Conservation (phyloP, 2,888 invertebrate species). For the Carcina quercana region DNA sequence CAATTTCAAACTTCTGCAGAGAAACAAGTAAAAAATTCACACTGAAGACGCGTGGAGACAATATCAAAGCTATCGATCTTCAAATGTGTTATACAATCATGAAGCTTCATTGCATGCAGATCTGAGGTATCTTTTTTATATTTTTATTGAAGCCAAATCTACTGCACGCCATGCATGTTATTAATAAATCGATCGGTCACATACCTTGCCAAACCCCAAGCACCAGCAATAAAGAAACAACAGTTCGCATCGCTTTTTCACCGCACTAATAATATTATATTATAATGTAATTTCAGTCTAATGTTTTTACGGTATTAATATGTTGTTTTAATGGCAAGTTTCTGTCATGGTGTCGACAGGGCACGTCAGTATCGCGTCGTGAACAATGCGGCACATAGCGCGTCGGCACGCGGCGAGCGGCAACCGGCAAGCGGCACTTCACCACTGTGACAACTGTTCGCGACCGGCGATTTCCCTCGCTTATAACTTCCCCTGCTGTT, state of each 20-base stretch:
- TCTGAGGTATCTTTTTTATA: too few species aligned
- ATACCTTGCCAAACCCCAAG: constrained; percentile 52
- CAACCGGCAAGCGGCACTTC: constrained; percentile 27
- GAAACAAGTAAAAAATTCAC: too few species aligned
- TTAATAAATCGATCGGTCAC: constrained; percentile 21
- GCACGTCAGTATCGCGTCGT: not conserved
- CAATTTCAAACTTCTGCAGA: too few species aligned
- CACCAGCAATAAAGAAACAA: constrained; percentile 29
- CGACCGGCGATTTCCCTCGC: constrained; percentile 42
- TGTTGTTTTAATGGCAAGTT: constrained; percentile 1
- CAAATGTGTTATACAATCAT: too few species aligned
- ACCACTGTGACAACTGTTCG: constrained; percentile 53
- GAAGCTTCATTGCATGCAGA: too few species aligned
- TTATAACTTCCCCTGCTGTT: constrained; percentile 47
- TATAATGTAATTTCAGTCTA: too few species aligned
- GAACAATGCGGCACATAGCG: not conserved
- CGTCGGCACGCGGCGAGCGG: constrained; percentile 22
- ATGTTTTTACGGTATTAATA: too few species aligned
- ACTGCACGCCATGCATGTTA: too few species aligned
- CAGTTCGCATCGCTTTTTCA: constrained; percentile 21
- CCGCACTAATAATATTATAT: not conserved
- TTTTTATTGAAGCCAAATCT: too few species aligned
- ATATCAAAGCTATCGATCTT: too few species aligned
- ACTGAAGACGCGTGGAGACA: too few species aligned
- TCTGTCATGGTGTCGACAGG: constrained; percentile 3